A percentile compares a stretch with the other conserved stretches of the same genome.
Conservation (phyloP, 2,888 invertebrate genomes). For the Xestoiulus laeticollis region DNA sequence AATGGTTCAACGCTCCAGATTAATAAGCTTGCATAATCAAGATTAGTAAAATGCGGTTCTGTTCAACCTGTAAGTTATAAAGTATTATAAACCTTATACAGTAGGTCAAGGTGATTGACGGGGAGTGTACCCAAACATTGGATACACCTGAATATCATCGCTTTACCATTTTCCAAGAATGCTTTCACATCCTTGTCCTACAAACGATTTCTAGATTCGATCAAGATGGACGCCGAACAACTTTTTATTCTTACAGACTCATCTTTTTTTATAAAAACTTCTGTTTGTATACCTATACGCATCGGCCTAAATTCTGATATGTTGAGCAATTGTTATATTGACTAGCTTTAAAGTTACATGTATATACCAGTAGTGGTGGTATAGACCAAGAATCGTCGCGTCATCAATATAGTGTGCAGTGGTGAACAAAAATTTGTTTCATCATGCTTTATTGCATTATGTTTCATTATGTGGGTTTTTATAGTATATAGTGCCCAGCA, state of each 20-base stretch:
- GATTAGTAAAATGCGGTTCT: conserved; percentile 6
- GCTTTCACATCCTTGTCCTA: conserved; percentile 23
- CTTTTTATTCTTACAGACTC: not conserved
- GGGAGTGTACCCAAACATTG: not conserved
- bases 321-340: not conserved
- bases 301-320: not conserved
- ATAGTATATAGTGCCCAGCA: not conserved
- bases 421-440: too few relatives aligned
- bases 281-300: not conserved
- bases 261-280: not conserved
- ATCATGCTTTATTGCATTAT: too few relatives aligned
- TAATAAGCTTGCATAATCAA: not conserved
- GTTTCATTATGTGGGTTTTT: not conserved
- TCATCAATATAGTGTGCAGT: not conserved
- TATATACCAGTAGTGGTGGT: too few relatives aligned
- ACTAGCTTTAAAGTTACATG: too few relatives aligned
- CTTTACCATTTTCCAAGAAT: not conserved
- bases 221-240: not conserved
- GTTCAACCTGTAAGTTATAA: not conserved
- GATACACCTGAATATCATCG: not conserved
- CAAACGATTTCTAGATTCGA: not conserved
- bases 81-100: not conserved
- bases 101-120: not conserved
- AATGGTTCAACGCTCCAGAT: not conserved
- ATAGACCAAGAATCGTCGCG: not conserved